These are phyloP conservation scores for Mandrillus leucophaeus DNA, from an alignment of 2,113 vertebrate species.

Conservation along the genomic window DNA sequence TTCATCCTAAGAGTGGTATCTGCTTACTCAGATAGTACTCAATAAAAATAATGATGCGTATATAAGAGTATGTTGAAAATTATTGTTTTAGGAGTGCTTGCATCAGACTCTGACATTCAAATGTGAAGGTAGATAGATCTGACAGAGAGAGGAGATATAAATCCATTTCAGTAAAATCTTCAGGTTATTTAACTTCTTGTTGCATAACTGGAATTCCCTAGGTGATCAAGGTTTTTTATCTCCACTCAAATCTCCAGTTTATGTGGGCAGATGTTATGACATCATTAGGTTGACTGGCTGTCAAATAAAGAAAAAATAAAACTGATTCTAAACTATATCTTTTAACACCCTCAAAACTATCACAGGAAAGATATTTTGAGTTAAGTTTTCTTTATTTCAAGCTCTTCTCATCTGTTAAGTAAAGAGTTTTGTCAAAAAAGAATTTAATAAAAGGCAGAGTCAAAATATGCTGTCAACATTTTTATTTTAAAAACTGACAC, in stretches of 20 bases:
- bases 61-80: background rate
- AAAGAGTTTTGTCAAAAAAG: conserved; percentile 42
- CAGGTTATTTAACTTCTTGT: conserved; percentile 8
- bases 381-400: conserved; percentile 40
- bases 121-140: conserved; percentile 13
- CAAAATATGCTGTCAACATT: conserved; percentile 42
- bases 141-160: conserved; percentile 4
- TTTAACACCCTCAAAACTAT: conserved; percentile 6
- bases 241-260: background rate
- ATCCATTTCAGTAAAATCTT: conserved; percentile 37
- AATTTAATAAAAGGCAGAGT: conserved; percentile 53
- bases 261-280: background rate
- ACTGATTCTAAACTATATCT: conserved; percentile 21
- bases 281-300: background rate
- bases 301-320: conserved; percentile 62
- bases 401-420: background rate
- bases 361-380: conserved; percentile 47
- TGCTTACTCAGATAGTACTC: background rate
- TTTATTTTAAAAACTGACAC: conserved; percentile 27
- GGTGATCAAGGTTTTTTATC: background rate
- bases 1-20: background rate
- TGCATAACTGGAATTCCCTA: conserved; percentile 29
- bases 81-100: conserved; percentile 3
- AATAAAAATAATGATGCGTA: background rate
- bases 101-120: conserved; percentile 12